Base-by-base conservation (phyloP, 2,888 invertebrate species). In the Trilocha varians region DNA sequence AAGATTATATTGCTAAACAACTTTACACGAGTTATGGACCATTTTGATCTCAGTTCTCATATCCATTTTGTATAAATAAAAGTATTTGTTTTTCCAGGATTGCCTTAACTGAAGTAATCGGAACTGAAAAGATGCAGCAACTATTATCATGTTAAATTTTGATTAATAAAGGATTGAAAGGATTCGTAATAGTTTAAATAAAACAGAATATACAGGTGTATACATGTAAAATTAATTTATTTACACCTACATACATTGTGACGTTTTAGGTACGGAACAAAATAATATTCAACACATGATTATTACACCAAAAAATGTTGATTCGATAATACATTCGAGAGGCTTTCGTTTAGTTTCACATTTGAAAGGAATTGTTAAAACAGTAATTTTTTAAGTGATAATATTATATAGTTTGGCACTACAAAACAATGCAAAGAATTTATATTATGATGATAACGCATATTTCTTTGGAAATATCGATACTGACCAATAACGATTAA, bases 191-290 rank as follows among this genome's bases (percentile, higher is more conserved):
- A 5, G 14, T 16, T n/a, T 34, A 45, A 75, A 70, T 72, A 65
- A 79, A 79, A 79, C 67, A 55, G 64, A 38, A 36, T 52, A 53
- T 82, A 80, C 80, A 79, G 79, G 78, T 82, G 79, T 83, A 78
- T 83, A 83, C 73, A 78, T 70, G 73, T 82, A 83, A 83, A 82
- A 79, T 77, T 79, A 78, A 71, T 83, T 79, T 85, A 85, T 85
- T 84, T 84, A 83, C 84, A 85, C 79, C 80, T 76, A 78, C 74
- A 75, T 79, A 82, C 66, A 78, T 82, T 82, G 82, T 84, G 83
- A 82, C 82, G 69, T 70, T 78, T 71, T 64, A n/a, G n/a, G n/a
- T n/a, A 66, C 61, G 65, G 63, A 62, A 70, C 69, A 68, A 74
- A 70, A 66, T 72, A 66, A 64, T 50, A 61, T 38, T 13, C 11